phyloP scores from a whole-genome alignment of 2,888 invertebrate genomes.

The Noctuana brunneofusca region DNA sequence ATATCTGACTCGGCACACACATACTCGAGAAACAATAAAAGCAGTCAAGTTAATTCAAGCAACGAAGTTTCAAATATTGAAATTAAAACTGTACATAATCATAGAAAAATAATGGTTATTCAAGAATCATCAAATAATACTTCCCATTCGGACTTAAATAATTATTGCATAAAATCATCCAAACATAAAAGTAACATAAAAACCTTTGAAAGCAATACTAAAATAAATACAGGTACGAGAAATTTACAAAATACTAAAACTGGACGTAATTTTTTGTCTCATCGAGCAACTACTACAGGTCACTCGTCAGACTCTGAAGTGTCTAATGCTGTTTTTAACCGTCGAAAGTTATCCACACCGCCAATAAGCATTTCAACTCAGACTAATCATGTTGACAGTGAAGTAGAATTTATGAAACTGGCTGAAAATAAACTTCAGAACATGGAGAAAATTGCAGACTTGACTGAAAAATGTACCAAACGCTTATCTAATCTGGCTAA shows the following conservation, averaged over 20 bases:
- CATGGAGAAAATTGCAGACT: constrained; percentile 77
- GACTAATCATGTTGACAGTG: constrained; percentile 58
- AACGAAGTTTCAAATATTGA: constrained; percentile 41
- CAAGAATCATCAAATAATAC: constrained; percentile 15
- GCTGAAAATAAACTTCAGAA: constrained; percentile 74
- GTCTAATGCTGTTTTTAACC: constrained; percentile 8
- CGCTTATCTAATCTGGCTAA: constrained; percentile 74
- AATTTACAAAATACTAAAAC: neutral
- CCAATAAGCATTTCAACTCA: constrained; percentile 63
- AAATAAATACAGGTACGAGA: constrained; percentile 17
- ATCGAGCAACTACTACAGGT: constrained; percentile 39
- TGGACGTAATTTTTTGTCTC: constrained; percentile 31
- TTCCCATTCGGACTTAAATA: constrained; percentile 13
- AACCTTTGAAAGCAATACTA: constrained; percentile 37
- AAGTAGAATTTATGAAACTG: constrained; percentile 64
- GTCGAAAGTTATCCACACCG: constrained; percentile 31
- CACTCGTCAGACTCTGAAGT: constrained; percentile 50
- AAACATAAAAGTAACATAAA: constrained; percentile 9
- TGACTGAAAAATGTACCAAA: constrained; percentile 75
- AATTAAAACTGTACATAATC: constrained; percentile 45
- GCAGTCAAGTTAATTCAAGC: constrained; percentile 33
- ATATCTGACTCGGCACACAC: too few relatives aligned
- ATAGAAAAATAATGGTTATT: neutral
- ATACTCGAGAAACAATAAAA: constrained; percentile 45
- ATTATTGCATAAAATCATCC: neutral